A percentile compares a stretch with the other conserved stretches of the same genome.
These are phyloP conservation scores for Philereme transversata DNA, from an alignment of 2,888 invertebrate genomes.

Conservation along the genomic window DNA sequence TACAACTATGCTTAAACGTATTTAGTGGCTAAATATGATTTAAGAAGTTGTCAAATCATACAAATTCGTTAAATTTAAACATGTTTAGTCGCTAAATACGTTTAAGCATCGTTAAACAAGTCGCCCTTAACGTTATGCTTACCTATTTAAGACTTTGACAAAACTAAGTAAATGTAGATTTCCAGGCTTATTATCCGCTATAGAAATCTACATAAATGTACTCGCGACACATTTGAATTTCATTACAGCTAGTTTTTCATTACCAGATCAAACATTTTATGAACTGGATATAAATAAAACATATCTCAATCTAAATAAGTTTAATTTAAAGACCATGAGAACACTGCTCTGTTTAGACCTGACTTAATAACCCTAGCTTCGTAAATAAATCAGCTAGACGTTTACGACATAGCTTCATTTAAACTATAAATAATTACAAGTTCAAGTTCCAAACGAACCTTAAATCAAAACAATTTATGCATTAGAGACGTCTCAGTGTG, in stretches of 20 bases:
- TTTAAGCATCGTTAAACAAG: no score
- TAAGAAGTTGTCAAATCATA: no score
- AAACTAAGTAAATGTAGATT: no score
- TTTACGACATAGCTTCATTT: conserved; percentile 71
- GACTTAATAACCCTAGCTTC: conserved; percentile 53
- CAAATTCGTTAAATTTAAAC: no score
- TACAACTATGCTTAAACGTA: no score
- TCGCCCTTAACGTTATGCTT: no score
- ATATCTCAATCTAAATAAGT: conserved; percentile 17
- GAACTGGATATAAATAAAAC: conserved; percentile 16
- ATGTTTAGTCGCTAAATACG: no score
- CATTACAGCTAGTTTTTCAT: neutral
- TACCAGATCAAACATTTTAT: conserved; percentile 11
- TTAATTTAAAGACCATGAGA: conserved; percentile 20
- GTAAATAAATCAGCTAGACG: conserved; percentile 63
- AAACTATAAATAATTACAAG: conserved; percentile 71
- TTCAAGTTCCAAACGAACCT: conserved; percentile 49
- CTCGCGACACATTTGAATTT: neutral
- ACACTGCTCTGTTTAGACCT: conserved; percentile 30
- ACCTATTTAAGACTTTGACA: no score
- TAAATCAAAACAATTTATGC: conserved; percentile 69
- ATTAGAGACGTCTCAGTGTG: conserved; percentile 50
- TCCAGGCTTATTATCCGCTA: no score
- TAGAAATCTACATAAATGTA: neutral
- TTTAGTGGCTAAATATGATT: no score